phyloP scores from a whole-genome alignment of 2,888 invertebrate species.

The Oxyteleia sp. region DNA sequence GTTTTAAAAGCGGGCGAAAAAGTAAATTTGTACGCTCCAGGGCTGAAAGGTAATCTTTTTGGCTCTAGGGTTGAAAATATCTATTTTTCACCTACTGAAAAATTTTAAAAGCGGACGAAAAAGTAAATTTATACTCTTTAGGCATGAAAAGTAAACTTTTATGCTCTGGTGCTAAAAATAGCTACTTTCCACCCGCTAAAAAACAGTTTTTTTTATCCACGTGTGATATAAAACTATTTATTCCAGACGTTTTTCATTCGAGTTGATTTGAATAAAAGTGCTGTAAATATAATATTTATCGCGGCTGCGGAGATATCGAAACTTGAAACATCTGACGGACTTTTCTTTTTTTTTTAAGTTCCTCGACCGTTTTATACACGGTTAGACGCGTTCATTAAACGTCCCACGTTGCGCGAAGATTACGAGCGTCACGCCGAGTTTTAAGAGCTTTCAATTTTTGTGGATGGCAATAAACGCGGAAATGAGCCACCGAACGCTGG shows the following conservation, averaged over 20 bases:
- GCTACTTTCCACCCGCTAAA: no score
- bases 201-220: no score
- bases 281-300: conserved; percentile 4
- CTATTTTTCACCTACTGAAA: no score
- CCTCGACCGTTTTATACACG: conserved; percentile 1
- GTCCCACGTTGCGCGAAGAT: neutral
- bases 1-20: no score
- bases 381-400: conserved; percentile 7
- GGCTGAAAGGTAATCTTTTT: no score
- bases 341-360: conserved; percentile 1
- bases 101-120: neutral
- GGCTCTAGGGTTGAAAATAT: no score
- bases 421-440: conserved; percentile 8
- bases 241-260: neutral
- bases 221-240: no score
- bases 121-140: no score
- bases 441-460: conserved; percentile 15
- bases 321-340: conserved; percentile 7
- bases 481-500: conserved; percentile 11
- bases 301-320: conserved; percentile 1
- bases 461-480: conserved; percentile 14
- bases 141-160: no score
- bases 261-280: neutral
- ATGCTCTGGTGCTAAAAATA: no score
- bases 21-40: no score